phyloP scores from a whole-genome alignment of 2,888 invertebrate genomes.

The Cyclophora albipunctata region DNA sequence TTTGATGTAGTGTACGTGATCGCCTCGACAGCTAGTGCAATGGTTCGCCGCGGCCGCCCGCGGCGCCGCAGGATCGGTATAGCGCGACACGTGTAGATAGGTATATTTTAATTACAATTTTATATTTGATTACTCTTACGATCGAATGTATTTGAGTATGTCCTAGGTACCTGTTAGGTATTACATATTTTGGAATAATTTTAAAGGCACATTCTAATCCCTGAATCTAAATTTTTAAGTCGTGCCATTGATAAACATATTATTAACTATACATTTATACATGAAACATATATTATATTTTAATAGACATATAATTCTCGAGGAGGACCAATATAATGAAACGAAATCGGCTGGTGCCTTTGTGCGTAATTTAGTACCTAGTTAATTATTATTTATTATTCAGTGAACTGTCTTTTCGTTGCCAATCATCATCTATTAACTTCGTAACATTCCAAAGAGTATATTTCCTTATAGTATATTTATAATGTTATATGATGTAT shows the following conservation, averaged over 20 bases:
- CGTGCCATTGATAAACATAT: conserved; percentile 35
- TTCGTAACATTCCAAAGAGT: conserved; percentile 71
- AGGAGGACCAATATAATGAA: conserved; percentile 54
- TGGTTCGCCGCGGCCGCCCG: conserved; percentile 28
- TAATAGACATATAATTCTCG: conserved; percentile 38
- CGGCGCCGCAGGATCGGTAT: not conserved
- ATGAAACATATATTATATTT: conserved; percentile 27
- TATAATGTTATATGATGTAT: conserved; percentile 28
- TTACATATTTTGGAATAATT: conserved; percentile 24
- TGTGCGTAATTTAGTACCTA: conserved; percentile 44
- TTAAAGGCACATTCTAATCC: conserved; percentile 30
- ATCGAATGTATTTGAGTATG: conserved; percentile 17
- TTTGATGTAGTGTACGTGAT: conserved; percentile 48
- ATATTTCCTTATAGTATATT: conserved; percentile 44
- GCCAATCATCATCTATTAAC: conserved; percentile 26
- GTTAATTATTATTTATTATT: conserved; percentile 31
- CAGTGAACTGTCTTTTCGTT: conserved; percentile 19
- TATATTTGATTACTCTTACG: conserved; percentile 29
- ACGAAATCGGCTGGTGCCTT: conserved; percentile 56
- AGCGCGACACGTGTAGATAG: conserved; percentile 1
- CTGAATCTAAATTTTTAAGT: conserved; percentile 25
- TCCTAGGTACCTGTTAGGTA: conserved; percentile 30
- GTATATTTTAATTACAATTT: conserved; percentile 20
- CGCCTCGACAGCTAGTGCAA: conserved; percentile 69
- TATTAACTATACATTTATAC: conserved; percentile 24